Evolutionary conservation across 2,113 vertebrate species (phyloP).

Genomic region (Lophius piscatorius): DNA sequence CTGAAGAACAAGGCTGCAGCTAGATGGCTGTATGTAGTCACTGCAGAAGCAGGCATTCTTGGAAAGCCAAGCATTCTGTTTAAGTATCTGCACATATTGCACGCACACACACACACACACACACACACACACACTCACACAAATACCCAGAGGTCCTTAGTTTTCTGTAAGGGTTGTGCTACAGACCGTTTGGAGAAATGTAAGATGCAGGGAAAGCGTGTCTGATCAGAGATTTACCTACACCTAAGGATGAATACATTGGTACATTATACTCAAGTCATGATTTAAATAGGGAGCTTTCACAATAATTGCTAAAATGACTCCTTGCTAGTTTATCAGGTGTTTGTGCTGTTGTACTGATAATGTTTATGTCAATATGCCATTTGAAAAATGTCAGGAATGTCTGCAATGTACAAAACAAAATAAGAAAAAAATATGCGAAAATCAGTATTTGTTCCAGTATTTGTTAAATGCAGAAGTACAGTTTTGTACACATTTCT

Average conservation of each 20-base stretch:
- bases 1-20: conserved; percentile 70
- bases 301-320: not conserved
- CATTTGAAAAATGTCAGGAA: conserved; percentile 16
- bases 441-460: not conserved
- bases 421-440: too few relatives aligned
- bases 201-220: not conserved
- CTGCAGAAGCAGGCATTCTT: conserved; percentile 62
- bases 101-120: conserved; percentile 27
- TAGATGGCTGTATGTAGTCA: conserved; percentile 82
- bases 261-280: not conserved
- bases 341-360: not conserved
- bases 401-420: not conserved
- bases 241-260: too few relatives aligned
- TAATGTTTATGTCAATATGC: conserved; percentile 3
- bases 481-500: not conserved
- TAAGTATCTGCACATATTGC: conserved; percentile 25
- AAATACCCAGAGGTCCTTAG: conserved; percentile 24
- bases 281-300: not conserved
- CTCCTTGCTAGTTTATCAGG: not conserved
- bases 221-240: not conserved
- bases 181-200: not conserved
- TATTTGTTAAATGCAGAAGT: not conserved
- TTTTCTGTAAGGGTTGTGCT: conserved; percentile 28
- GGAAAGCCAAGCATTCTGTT: conserved; percentile 51
- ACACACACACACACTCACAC: conserved; percentile 2